phyloP scores from a whole-genome alignment of 1,140 invertebrate genomes.

The Patella vulgata region DNA sequence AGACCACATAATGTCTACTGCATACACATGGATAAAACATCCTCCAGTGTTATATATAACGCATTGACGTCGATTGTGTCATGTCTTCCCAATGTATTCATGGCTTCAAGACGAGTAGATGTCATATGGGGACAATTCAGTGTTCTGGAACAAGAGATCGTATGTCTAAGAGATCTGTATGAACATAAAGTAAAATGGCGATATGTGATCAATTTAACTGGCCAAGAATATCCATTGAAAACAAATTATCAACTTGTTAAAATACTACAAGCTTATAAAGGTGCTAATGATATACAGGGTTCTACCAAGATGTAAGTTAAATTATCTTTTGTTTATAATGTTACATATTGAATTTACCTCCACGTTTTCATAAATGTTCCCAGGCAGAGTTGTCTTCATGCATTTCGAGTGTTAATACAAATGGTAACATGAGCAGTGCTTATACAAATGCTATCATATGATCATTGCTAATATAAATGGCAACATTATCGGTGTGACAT shows the following conservation, averaged over 20 bases:
- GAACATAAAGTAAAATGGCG: slow-evolving; percentile 42
- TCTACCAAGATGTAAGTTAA: slow-evolving; percentile 32
- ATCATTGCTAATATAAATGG: too few relatives aligned
- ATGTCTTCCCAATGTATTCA: slow-evolving; percentile 58
- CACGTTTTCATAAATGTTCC: too few relatives aligned
- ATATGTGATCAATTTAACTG: slow-evolving; percentile 60
- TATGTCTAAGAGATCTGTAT: slow-evolving; percentile 50
- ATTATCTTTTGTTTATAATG: too few relatives aligned
- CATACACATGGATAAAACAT: slow-evolving; percentile 56
- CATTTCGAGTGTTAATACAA: too few relatives aligned
- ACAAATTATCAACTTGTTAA: slow-evolving; percentile 57
- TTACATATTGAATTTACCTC: too few relatives aligned
- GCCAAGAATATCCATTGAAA: slow-evolving; percentile 59
- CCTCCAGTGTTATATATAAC: slow-evolving; percentile 12
- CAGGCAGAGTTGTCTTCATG: too few relatives aligned
- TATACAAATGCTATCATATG: too few relatives aligned
- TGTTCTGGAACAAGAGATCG: slow-evolving; percentile 50
- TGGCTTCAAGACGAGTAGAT: slow-evolving; percentile 31
- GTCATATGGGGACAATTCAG: slow-evolving; percentile 38
- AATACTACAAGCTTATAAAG: slow-evolving; percentile 50
- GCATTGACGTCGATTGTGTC: slow-evolving; percentile 39
- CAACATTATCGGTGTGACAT: too few relatives aligned
- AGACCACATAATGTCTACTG: slow-evolving; percentile 59
- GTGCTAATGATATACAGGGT: slow-evolving; percentile 51
- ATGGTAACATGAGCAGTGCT: too few relatives aligned